Base-by-base conservation (phyloP, 1,140 invertebrate species). In the Tyrophagus putrescentiae region DNA sequence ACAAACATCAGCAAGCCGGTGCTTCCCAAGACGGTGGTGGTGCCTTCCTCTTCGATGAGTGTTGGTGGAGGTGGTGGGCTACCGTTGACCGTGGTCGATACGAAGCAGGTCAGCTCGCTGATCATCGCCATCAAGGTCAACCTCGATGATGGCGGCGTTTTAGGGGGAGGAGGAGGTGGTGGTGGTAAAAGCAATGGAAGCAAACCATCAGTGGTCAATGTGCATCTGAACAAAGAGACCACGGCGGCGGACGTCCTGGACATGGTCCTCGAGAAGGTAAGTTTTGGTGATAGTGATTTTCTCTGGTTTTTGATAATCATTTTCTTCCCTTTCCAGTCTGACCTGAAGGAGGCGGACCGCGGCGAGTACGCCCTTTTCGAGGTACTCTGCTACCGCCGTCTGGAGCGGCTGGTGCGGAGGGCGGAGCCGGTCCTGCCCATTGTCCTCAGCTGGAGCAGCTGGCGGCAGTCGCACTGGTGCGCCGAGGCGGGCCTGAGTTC, bases 201-300 rank as follows among this genome's bases (percentile, higher is more conserved):
- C 13, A 27, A 3, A 57, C 18, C 18, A 13, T 45, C 53, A 25
- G 53, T 56, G 31, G 53, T 58, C 3, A 58, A 58, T 58, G 57
- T 58, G 57, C 57, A 58, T 58, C 11, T 58, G 31, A 58, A 56
- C 29, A n/a, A 25, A 11, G 31, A 25, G 16, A 58, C 39, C 11
- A 57, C 45, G 16, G 57, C 57, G 9, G 11, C n/a, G 2, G 57
- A 58, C n/a, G 50, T 58, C 18, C 11, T 58, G n/a, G 57, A 58
- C 2, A 58, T 58, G 57, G 29, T 58, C 23, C 44, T 58, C 11
- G 44, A 58, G n/a, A 58, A 58, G 25, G 57, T 58, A 25, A 53
- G 50, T 23, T 45, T 53, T 23, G 34, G 18, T 42, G 18, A 42
- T 42, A 42, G 3, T 21, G 2, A 54, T 21, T 31, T 27, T 54